Evolutionary conservation across 2,797 vertebrate species (phyloP).

Genomic region (Morus bassanus): DNA sequence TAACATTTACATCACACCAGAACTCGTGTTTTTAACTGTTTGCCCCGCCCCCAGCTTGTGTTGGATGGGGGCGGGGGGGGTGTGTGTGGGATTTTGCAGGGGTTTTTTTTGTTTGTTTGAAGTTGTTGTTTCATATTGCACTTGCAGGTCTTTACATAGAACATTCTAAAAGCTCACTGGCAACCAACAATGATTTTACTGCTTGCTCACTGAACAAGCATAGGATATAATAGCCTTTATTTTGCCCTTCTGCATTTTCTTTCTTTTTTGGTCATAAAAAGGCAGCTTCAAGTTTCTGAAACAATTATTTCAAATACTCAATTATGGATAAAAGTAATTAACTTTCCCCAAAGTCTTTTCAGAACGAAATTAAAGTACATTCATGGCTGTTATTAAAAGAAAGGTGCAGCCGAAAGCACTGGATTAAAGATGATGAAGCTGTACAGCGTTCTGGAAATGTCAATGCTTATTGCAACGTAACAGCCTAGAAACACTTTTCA

Average conservation of each 20-base stretch:
- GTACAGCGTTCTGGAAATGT: background rate
- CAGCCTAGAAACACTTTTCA: background rate
- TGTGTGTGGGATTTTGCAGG: no score
- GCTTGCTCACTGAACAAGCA: background rate
- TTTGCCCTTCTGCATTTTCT: background rate
- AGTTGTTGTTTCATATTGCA: background rate
- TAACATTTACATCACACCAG: background rate
- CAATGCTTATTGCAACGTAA: background rate
- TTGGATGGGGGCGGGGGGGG: no score
- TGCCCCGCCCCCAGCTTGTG: no score
- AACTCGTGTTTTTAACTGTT: background rate
- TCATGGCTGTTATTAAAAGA: background rate
- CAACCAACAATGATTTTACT: background rate
- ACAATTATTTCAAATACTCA: background rate
- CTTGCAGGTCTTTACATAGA: background rate
- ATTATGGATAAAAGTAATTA: conserved; percentile 2
- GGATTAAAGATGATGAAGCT: background rate
- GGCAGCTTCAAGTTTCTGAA: background rate
- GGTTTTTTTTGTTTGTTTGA: no score
- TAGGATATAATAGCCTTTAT: background rate
- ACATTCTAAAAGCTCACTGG: background rate
- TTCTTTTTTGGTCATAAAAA: background rate
- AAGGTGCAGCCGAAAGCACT: background rate
- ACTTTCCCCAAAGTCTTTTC: background rate
- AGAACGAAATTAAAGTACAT: background rate